Evolutionary conservation across 2,888 invertebrate species (phyloP), one percentile per base, ranked within the genome.

Genomic region (Pterostichus niger): DNA sequence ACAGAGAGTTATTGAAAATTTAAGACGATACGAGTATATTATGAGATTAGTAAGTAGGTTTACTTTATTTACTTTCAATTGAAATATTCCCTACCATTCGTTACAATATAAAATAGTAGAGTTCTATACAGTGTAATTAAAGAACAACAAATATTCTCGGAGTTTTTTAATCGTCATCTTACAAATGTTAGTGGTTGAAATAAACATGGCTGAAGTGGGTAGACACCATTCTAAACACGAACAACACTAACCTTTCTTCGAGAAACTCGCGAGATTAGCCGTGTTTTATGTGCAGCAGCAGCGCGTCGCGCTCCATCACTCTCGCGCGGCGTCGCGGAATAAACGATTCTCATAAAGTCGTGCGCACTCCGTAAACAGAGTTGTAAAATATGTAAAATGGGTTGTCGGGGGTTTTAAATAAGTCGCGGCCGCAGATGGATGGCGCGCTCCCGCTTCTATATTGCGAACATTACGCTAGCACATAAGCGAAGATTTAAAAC

Each of bases 361-460:
- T 64, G 83, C 77, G 52, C 77, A 83, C 64, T 83, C 68, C 83
- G 83, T 83, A 83, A 83, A 83, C 83, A 83, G 77, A 83, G 83
- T 83, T 83, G 83, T 83, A 83, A 83, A 83, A 83, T 83, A 83
- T 83, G 83, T 83, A 83, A 83, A 83, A 83, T 83, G 83, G 83
- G 76, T 52, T 83, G 83, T 77, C 77, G 68, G 64, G 82, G 83
- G 54, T 73, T 82, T 83, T 83, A 83, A 83, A 83, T 83, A 83
- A 77, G 77, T 83, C 76, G 17, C 52, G 77, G 56, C 49, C 77
- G 77, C 35, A 77, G 82, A 82, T 82, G 40, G 73, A 82, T 82
- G 75, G 75, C 46, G n/a, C 68, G 33, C 59, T 71, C 35, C 49
- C 64, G 79, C 54, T 82, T 75, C 82, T 83, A 83, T 83, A 83